Base-by-base conservation (phyloP, 2,113 vertebrate species). In the Ptilorrhoa leucosticta region DNA sequence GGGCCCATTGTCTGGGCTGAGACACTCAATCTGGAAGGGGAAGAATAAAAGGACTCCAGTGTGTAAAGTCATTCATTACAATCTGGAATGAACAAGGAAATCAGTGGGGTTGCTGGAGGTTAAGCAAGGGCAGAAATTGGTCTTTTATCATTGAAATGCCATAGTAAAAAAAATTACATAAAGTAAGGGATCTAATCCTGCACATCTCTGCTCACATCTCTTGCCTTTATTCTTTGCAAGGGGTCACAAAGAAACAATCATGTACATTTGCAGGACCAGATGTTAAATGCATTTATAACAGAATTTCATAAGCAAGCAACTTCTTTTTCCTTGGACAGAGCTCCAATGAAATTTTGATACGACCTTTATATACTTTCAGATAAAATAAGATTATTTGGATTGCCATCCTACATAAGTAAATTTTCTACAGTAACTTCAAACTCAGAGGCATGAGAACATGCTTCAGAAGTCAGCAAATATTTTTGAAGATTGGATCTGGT, bases 71-170 rank as follows among this genome's bases (percentile, higher is more conserved):
- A 84, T 96, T 96, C 86, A 90, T 96, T 95, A 90, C 83, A 93
- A 93, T 96, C 82, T 84, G 69, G 90, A 95, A 83, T 69, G 90
- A 91, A 73, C 50, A 53, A 76, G 87, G 84, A 89, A 94, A 94
- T 96, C 92, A 90, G 88, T 88, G 76, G 92, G 85, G 76, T 90
- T 94, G 88, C 76, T 92, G 80, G 92, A 92, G 90, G 85, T 94
- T 95, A 96, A 96, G 60, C 71, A 96, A 90, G 94, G 95, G 83
- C 84, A 97, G 95, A 91, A 94, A 93, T 89, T 84, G 83, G 85
- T 95, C 90, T 96, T 97, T 94, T 90, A 81, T 96, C 96, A 96
- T 93, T 92, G 77, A 90, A 93, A 92, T 81, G 40, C 73, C 88
- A 89, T 21, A 76, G n/a, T 15, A 21, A 39, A 56, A n/a, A 23